Conservation (phyloP, 2,888 invertebrate species). For the Dynastes hyllus region DNA sequence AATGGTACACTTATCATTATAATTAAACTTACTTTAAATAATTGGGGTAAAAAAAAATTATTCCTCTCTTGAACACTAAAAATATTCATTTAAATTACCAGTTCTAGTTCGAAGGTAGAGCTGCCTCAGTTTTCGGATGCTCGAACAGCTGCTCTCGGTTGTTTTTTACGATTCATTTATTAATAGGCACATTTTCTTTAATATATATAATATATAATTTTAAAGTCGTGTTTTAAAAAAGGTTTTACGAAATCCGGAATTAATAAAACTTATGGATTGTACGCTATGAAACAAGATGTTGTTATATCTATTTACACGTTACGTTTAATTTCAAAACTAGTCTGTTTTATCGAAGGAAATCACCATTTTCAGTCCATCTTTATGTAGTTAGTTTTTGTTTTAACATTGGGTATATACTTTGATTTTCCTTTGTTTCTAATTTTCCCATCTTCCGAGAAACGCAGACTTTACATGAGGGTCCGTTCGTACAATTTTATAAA, state of each 20-base stretch:
- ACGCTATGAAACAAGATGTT: slow-evolving; percentile 9
- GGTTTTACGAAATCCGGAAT: slow-evolving; percentile 40
- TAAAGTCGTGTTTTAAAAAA: slow-evolving; percentile 45
- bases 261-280: slow-evolving; percentile 2
- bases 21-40: background rate
- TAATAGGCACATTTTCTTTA: slow-evolving; percentile 54
- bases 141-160: slow-evolving; percentile 36
- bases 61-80: slow-evolving; percentile 18
- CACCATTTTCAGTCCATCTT: slow-evolving; percentile 1
- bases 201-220: slow-evolving; percentile 36
- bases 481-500: slow-evolving; percentile 53
- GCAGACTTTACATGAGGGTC: slow-evolving; percentile 28
- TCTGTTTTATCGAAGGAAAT: background rate
- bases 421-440: slow-evolving; percentile 22
- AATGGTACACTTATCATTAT: slow-evolving; percentile 35
- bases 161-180: slow-evolving; percentile 25
- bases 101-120: slow-evolving; percentile 26
- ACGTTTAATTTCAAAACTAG: background rate
- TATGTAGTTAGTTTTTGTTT: slow-evolving; percentile 8
- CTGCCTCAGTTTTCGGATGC: slow-evolving; percentile 11
- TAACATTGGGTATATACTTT: slow-evolving; percentile 23
- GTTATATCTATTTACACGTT: background rate
- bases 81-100: slow-evolving; percentile 27
- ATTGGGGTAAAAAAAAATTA: slow-evolving; percentile 11
- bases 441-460: slow-evolving; percentile 11